Conservation (phyloP, 2,113 vertebrate species). For the Fregata magnificens region DNA sequence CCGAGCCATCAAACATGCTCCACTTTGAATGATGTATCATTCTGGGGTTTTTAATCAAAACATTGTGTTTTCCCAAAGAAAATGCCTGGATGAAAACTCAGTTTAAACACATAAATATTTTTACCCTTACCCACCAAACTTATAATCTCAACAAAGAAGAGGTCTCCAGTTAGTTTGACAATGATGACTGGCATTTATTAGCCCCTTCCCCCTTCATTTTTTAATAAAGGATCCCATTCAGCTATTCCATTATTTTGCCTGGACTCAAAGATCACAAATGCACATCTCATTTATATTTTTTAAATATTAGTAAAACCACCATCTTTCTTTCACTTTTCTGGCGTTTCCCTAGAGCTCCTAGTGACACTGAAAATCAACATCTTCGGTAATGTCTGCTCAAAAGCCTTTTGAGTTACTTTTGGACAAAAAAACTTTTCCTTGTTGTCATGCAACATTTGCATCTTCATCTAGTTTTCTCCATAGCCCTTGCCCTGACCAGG, state of each 20-base stretch:
- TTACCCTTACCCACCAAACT: background rate
- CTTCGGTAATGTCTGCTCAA: background rate
- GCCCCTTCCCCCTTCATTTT: background rate
- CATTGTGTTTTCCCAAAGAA: background rate
- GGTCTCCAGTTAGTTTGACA: background rate
- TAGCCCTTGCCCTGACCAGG: background rate
- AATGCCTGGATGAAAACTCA: background rate
- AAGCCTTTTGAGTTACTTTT: background rate
- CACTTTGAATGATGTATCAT: background rate
- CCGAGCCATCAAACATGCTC: background rate
- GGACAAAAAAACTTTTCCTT: background rate
- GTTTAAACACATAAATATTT: background rate
- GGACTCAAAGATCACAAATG: background rate
- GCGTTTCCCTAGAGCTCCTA: background rate
- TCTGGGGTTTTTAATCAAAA: background rate
- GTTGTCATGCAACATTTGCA: background rate
- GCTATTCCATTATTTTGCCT: background rate
- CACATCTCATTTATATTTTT: background rate
- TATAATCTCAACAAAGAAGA: background rate
- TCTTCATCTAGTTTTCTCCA: background rate
- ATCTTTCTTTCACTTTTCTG: background rate
- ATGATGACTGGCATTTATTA: background rate
- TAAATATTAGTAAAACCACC: background rate
- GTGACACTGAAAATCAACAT: background rate
- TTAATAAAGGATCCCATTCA: background rate